Percentiles rank a stretch among this genome's conserved stretches.
These are phyloP conservation scores for Brenthis ino DNA, from an alignment of 2,888 invertebrate genomes.

Conservation along the genomic window DNA sequence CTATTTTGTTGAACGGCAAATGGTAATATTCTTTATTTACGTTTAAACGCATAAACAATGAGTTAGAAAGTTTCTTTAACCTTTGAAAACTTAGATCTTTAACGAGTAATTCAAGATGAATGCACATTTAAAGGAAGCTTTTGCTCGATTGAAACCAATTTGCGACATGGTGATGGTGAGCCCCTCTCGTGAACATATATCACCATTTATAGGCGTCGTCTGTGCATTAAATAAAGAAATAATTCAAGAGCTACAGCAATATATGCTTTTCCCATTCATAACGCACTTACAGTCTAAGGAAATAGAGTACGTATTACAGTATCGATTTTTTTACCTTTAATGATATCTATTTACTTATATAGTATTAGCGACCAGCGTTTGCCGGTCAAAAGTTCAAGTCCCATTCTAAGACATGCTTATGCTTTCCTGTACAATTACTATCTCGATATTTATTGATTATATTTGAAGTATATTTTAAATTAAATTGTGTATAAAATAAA, in stretches of 20 bases:
- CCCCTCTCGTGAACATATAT: conserved; percentile 66
- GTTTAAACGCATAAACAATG: conserved; percentile 15
- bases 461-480: background rate
- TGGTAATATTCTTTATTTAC: conserved; percentile 6
- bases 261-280: conserved; percentile 78
- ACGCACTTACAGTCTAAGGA: conserved; percentile 62
- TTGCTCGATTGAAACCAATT: conserved; percentile 74
- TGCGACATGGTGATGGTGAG: conserved; percentile 77
- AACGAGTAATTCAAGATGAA: conserved; percentile 52
- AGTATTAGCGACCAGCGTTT: background rate
- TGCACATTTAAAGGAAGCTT: conserved; percentile 60
- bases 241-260: conserved; percentile 78
- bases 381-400: conserved; percentile 3
- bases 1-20: background rate
- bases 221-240: conserved; percentile 62
- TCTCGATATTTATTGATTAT: background rate
- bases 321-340: conserved; percentile 23
- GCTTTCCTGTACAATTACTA: background rate
- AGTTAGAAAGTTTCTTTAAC: conserved; percentile 6
- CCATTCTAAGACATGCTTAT: background rate
- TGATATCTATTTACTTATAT: conserved; percentile 1
- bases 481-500: background rate
- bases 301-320: conserved; percentile 56
- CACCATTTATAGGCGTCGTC: conserved; percentile 55
- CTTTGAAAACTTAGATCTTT: background rate